phyloP scores from a whole-genome alignment of 2,113 vertebrate species.

The Pheucticus melanocephalus region DNA sequence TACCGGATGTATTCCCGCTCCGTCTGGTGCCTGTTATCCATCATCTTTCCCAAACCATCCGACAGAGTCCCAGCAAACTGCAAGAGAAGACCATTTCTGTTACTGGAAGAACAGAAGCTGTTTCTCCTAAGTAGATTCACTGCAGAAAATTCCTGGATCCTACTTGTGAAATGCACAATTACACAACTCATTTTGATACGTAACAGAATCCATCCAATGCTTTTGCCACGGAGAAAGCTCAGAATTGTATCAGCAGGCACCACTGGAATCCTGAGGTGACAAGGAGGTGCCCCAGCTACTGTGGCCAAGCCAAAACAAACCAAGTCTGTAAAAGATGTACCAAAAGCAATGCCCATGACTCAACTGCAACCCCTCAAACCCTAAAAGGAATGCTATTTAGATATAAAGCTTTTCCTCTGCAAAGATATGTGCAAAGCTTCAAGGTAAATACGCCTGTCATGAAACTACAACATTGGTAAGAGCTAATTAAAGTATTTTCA shows the following conservation, averaged over 20 bases:
- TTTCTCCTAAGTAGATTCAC: not conserved
- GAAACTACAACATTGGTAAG: not conserved
- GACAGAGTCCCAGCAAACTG: conserved; percentile 96
- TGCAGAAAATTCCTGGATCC: not conserved
- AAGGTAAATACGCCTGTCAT: not conserved
- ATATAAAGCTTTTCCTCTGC: not conserved
- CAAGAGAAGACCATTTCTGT: not conserved
- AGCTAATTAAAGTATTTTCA: not conserved
- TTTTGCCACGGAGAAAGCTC: not conserved
- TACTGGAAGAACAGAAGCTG: not conserved
- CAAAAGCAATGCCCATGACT: conserved; percentile 47
- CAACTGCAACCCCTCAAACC: conserved; percentile 25
- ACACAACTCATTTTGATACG: not conserved
- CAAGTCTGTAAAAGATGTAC: conserved; percentile 8
- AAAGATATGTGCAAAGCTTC: not conserved
- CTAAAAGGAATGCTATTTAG: conserved; percentile 36
- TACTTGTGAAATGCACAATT: not conserved
- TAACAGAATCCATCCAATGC: not conserved
- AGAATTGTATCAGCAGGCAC: not conserved
- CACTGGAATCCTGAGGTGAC: conserved; percentile 21
- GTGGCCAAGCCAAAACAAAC: conserved; percentile 29
- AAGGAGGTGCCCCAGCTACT: conserved; percentile 6
- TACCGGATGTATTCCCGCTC: conserved; percentile 95
- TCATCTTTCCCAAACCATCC: conserved; percentile 93
- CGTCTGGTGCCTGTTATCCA: conserved; percentile 94